Evolutionary conservation across 2,888 invertebrate genomes (phyloP), one percentile per base, ranked within the genome.

Genomic region (Torymus aiolomorphi): DNA sequence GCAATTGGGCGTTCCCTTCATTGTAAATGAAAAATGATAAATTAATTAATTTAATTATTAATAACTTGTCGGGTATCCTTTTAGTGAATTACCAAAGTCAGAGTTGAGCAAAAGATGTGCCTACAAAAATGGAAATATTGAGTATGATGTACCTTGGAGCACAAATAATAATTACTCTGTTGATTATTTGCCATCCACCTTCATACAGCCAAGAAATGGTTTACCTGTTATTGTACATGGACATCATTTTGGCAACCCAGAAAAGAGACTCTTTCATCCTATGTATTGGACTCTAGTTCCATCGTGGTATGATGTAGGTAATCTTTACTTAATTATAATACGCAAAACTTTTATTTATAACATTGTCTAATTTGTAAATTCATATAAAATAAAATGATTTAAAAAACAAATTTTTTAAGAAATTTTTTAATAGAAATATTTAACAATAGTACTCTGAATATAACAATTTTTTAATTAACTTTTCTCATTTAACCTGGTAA

Each of bases 271-370:
- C n/a, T 80, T 82, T 31, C 70, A 70, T 57, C 82, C 82, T 14
- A 82, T 82, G 82, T 80, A 77, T 57, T 82, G 82, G 82, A 80
- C 51, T 52, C 61, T 82, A 11, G 59, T 82, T 57, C 80, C 82
- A 71, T 52, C 77, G 13, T 82, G 77, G 76, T 75, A 63, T 52
- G 77, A 77, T 59, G 82, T 82, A 74, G 69, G 42, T 4, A 16
- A 54, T 57, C 49, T 63, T 42, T 42, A 42, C 42, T 8, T 42
- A 1, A 42, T 42, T 42, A 42, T 42, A 42, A 42, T 8, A 8
- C 8, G 8, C 0, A 42, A 8, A 42, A 42, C 5, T 31, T 61
- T 54, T 18, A 42, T 59, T 59, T 61, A 59, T 14, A 52, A 62
- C 13, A 73, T 13, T 63, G 3, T 52, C 0, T 18, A 31, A 75